A percentile compares a stretch with the other conserved stretches of the same genome.
Evolutionary conservation across 2,113 vertebrate species (phyloP).

Genomic region (Lophius piscatorius): DNA sequence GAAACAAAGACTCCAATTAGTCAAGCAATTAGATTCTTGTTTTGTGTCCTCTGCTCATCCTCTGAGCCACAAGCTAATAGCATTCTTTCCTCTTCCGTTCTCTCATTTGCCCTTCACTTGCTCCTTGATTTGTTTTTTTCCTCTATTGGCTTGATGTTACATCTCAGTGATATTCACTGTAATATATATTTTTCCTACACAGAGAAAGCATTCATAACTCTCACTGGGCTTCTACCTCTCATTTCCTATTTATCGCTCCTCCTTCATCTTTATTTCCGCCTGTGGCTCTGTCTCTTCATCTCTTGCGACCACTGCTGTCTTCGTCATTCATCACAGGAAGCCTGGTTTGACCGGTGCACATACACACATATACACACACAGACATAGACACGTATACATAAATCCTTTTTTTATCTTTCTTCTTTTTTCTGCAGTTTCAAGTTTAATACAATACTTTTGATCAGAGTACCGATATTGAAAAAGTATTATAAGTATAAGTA

Average conservation of each 20-base stretch:
- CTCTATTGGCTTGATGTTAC: constrained; percentile 13
- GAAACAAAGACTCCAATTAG: constrained; percentile 78
- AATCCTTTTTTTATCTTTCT: background rate
- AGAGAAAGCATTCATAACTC: constrained; percentile 38
- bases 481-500: too few species aligned
- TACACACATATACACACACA: constrained; percentile 1
- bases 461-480: constrained; percentile 2
- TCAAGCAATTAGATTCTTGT: constrained; percentile 75
- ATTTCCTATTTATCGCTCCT: constrained; percentile 48
- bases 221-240: constrained; percentile 35
- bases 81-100: constrained; percentile 57
- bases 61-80: constrained; percentile 62
- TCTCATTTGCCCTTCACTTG: constrained; percentile 59
- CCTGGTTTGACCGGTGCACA: constrained; percentile 18
- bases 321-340: constrained; percentile 47
- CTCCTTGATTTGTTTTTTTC: constrained; percentile 29
- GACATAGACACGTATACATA: background rate
- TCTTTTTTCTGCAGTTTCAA: background rate
- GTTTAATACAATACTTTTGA: background rate
- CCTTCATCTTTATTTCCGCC: constrained; percentile 48
- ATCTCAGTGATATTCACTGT: constrained; percentile 31
- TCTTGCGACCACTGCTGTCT: constrained; percentile 16
- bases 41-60: constrained; percentile 59
- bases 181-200: constrained; percentile 38
- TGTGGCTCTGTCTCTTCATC: constrained; percentile 39